These are phyloP conservation scores for Brachirus orientalis DNA, from an alignment of 2,113 vertebrate species.

Conservation along the genomic window DNA sequence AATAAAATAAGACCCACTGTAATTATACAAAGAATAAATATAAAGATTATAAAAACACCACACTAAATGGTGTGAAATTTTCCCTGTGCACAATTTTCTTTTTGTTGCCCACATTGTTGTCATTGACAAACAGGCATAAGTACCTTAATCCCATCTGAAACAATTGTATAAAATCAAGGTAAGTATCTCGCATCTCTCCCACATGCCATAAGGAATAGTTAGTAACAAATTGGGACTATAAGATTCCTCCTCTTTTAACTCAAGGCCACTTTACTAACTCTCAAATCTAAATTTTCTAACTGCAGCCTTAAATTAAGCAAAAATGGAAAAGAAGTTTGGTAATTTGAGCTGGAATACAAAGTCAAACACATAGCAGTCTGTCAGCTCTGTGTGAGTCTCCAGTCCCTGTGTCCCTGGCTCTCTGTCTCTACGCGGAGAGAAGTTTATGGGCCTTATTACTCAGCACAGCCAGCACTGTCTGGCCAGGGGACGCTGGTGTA, in stretches of 20 bases:
- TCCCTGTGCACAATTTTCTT: too few species aligned
- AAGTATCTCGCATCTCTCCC: not conserved
- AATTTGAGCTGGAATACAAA: not conserved
- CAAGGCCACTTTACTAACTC: not conserved
- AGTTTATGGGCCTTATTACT: conserved; percentile 68
- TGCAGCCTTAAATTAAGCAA: not conserved
- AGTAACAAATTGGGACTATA: not conserved
- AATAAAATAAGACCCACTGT: not conserved
- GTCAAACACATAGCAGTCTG: not conserved
- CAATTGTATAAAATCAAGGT: not conserved
- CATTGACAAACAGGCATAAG: not conserved
- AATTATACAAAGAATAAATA: too few species aligned
- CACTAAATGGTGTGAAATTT: too few species aligned
- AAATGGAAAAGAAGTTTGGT: not conserved
- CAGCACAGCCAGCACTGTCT: conserved; percentile 44
- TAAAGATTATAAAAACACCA: too few species aligned
- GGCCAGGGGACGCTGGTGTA: conserved; percentile 37
- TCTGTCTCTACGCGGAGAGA: conserved; percentile 15
- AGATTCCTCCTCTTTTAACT: not conserved
- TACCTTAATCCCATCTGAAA: not conserved
- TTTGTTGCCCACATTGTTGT: too few species aligned
- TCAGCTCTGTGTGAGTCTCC: not conserved
- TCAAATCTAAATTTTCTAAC: conserved; percentile 16
- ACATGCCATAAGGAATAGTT: not conserved
- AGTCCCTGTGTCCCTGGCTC: conserved; percentile 20